Conservation (phyloP, 2,888 invertebrate genomes). For the Bimastos eiseni region DNA sequence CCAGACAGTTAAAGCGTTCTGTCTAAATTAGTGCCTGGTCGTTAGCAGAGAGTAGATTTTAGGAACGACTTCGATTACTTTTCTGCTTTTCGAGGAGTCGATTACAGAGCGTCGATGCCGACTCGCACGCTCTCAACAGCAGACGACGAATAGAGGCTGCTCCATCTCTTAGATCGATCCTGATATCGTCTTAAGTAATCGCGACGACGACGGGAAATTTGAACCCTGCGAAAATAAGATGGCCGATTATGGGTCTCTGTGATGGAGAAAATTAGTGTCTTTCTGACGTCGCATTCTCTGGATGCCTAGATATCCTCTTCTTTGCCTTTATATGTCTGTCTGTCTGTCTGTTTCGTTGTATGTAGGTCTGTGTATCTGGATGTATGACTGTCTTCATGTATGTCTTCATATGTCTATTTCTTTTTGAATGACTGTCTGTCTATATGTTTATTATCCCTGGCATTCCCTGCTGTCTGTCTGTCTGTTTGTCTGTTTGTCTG, state of each 20-base stretch:
- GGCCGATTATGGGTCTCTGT: neutral
- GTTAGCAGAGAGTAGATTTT: neutral
- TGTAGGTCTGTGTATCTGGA: too few species aligned
- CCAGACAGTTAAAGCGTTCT: constrained; percentile 13
- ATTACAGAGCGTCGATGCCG: constrained; percentile 13
- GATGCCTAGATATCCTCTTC: neutral
- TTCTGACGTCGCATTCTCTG: neutral
- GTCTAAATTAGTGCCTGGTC: neutral
- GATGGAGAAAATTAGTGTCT: constrained; percentile 6
- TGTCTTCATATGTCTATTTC: too few species aligned
- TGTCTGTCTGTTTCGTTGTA: neutral
- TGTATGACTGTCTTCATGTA: too few species aligned
- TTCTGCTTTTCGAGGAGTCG: neutral
- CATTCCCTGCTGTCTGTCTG: too few species aligned
- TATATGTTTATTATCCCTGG: too few species aligned
- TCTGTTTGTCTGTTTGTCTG: too few species aligned
- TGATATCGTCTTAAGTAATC: constrained; percentile 1
- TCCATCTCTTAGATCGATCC: neutral
- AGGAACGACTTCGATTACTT: neutral
- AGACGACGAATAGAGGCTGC: neutral
- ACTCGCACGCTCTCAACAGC: neutral
- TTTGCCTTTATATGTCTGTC: neutral
- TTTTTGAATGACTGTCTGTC: neutral
- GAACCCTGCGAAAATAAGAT: neutral
- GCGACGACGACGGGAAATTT: neutral